phyloP scores from a whole-genome alignment of 2,888 invertebrate species.

The Carcina quercana region DNA sequence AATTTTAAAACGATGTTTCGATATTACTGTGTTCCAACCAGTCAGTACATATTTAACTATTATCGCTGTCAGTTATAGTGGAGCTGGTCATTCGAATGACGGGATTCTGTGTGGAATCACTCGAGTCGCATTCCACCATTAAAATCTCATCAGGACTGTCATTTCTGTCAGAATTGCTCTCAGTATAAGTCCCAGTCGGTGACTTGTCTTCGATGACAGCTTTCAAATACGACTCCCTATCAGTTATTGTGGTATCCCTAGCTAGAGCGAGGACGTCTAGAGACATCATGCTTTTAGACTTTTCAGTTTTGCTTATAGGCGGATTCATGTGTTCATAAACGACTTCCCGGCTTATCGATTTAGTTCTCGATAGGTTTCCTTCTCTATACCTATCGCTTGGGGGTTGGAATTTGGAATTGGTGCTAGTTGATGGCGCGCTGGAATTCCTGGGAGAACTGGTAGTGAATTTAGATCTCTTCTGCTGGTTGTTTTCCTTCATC shows the following conservation, averaged over 20 bases:
- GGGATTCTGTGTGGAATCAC: conserved; percentile 62
- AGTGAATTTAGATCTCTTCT: conserved; percentile 66
- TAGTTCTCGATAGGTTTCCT: conserved; percentile 42
- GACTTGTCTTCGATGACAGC: conserved; percentile 68
- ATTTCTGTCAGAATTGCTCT: conserved; percentile 63
- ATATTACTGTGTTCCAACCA: too few relatives aligned
- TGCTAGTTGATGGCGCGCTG: conserved; percentile 58
- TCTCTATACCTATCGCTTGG: conserved; percentile 49
- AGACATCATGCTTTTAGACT: conserved; percentile 68
- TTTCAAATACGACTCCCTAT: conserved; percentile 60
- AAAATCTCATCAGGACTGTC: conserved; percentile 64
- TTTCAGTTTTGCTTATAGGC: conserved; percentile 50
- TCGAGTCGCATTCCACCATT: conserved; percentile 67
- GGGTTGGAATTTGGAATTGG: conserved; percentile 40
- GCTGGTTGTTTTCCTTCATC: conserved; percentile 77
- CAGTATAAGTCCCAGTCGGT: conserved; percentile 61
- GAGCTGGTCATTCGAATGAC: conserved; percentile 67
- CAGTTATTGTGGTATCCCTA: conserved; percentile 53
- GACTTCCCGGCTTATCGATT: conserved; percentile 54
- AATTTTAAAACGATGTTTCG: too few relatives aligned
- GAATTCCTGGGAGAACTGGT: conserved; percentile 47
- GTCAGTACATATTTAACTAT: conserved; percentile 44
- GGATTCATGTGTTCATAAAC: conserved; percentile 47
- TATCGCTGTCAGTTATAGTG: conserved; percentile 60
- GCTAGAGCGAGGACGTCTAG: conserved; percentile 59